phyloP scores from a whole-genome alignment of 2,888 invertebrate species.

The Hololepta plana region DNA sequence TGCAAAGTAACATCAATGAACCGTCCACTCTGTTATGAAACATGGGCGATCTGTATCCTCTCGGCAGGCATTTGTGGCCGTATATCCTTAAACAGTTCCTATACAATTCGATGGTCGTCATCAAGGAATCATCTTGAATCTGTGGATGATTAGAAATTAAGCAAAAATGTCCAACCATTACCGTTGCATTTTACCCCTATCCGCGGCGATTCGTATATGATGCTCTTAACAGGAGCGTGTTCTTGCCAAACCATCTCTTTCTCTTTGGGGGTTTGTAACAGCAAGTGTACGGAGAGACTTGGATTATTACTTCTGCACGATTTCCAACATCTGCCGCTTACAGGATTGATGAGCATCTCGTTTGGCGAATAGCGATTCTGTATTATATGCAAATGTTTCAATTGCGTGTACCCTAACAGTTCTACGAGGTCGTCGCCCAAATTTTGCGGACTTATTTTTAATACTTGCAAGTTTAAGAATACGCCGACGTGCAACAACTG shows the following conservation, averaged over 20 bases:
- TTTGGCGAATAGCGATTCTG: conserved; percentile 53
- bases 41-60: conserved; percentile 42
- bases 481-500: conserved; percentile 57
- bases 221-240: conserved; percentile 45
- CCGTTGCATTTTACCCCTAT: conserved; percentile 32
- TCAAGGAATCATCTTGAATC: conserved; percentile 31
- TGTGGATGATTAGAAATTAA: conserved; percentile 14
- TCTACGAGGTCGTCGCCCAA: conserved; percentile 53
- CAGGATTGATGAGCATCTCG: conserved; percentile 31
- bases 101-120: conserved; percentile 42
- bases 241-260: conserved; percentile 48
- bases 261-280: conserved; percentile 39
- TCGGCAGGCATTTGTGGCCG: conserved; percentile 48
- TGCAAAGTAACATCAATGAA: conserved; percentile 42
- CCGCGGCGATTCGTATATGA: conserved; percentile 44
- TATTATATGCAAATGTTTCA: conserved; percentile 50
- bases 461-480: conserved; percentile 52
- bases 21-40: conserved; percentile 57
- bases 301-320: conserved; percentile 36
- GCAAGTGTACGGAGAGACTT: conserved; percentile 45
- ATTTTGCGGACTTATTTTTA: conserved; percentile 54
- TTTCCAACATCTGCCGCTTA: conserved; percentile 30
- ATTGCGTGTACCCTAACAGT: conserved; percentile 41
- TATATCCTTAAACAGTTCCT: conserved; percentile 41
- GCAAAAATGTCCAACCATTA: not conserved